Evolutionary conservation across 2,113 vertebrate genomes (phyloP), one percentile per base, ranked within the genome.

Genomic region (Phoxinus phoxinus): DNA sequence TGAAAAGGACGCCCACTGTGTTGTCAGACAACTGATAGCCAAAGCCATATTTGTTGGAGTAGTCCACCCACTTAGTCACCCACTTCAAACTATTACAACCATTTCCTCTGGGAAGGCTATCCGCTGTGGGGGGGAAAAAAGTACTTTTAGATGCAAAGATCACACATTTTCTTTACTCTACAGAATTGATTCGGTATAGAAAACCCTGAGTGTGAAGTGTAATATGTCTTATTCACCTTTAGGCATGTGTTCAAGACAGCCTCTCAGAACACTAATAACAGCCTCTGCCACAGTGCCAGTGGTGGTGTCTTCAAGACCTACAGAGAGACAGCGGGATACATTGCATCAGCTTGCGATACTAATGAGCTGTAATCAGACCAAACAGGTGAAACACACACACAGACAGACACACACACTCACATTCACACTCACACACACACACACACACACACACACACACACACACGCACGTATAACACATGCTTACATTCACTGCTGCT

Each of bases 31-130:
- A 94, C 94, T 99, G 98, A 94, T 99, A 99, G 1, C 98, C 98
- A 86, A 99, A 99, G 92, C 98, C 98, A 0, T 99, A 99, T 90
- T 99, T 99, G 93, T 99, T 99, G 48, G 98, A 99, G 87, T 99
- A 99, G 92, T 99, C 98, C 79, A 99, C 98, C 98, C 98, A 99
- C 90, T 99, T 99, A 82, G 97, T 99, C 91, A 99, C 97, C 98
- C 98, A 99, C 78, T 98, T 97, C 91, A 99, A 97, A 59, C 92
- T 97, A 35, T 94, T 90, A 90, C 93, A 93, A 80, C 95, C 90
- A 82, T 96, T 95, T 80, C 96, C 94, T 89, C 96, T 96, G 81
- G 98, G 98, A 86, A 97, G 95, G 88, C 92, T 91, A 25, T 96
- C 96, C 4, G 95, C 96, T 96, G 90, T 9, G 65, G 13, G 83